Evolutionary conservation across 2,888 invertebrate genomes (phyloP).

Genomic region (Eristalis pertinax): DNA sequence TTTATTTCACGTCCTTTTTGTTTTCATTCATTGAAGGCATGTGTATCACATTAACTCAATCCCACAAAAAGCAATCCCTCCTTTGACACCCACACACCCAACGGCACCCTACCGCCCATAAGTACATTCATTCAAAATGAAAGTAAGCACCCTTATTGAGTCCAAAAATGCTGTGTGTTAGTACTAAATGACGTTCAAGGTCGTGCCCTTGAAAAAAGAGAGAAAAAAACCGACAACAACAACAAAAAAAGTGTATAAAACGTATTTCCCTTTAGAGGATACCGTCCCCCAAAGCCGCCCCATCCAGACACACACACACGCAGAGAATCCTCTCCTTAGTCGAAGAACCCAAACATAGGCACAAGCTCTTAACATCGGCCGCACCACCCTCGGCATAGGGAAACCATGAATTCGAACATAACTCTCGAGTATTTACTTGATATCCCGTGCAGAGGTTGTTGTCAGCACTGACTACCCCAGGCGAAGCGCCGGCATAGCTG

Average conservation of each 20-base stretch:
- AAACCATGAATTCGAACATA: slow-evolving; percentile 51
- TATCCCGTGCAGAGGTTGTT: not conserved
- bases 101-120: not conserved
- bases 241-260: slow-evolving; percentile 20
- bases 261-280: slow-evolving; percentile 33
- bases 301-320: slow-evolving; percentile 5
- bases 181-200: slow-evolving; percentile 64
- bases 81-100: not conserved
- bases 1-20: not conserved
- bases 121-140: slow-evolving; percentile 5
- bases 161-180: slow-evolving; percentile 47
- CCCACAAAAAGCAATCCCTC: not conserved
- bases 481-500: slow-evolving; percentile 1
- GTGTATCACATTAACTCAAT: not conserved
- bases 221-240: slow-evolving; percentile 13
- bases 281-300: not conserved
- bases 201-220: slow-evolving; percentile 67
- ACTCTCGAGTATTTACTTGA: not conserved
- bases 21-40: not conserved
- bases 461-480: not conserved
- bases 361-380: not conserved
- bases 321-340: slow-evolving; percentile 23
- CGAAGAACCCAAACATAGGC: slow-evolving; percentile 10
- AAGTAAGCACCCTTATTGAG: slow-evolving; percentile 25
- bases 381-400: slow-evolving; percentile 23